Conservation (phyloP, 2,113 vertebrate species). For the Sander vitreus region DNA sequence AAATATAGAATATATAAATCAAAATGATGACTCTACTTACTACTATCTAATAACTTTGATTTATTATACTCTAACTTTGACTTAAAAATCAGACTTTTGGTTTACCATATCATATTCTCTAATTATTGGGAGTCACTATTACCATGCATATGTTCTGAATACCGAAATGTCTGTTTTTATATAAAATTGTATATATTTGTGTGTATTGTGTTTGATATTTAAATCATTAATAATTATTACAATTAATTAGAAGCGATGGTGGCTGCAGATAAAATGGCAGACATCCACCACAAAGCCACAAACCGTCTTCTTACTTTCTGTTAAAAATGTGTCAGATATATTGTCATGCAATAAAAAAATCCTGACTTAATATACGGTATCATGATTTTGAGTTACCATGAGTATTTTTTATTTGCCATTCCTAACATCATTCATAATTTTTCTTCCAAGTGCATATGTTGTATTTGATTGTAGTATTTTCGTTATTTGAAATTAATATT, state of each 20-base stretch:
- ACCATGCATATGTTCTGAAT: neutral
- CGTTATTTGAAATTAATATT: neutral
- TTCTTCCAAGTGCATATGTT: too few relatives aligned
- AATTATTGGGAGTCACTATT: too few relatives aligned
- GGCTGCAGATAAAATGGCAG: neutral
- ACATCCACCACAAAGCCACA: neutral
- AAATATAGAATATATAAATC: neutral
- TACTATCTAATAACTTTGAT: neutral
- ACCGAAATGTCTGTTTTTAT: neutral
- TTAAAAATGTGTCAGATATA: neutral
- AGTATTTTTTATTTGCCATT: neutral
- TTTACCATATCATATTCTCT: neutral
- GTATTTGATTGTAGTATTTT: neutral
- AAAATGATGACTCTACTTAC: neutral
- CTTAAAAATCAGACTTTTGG: neutral
- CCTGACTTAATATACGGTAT: neutral
- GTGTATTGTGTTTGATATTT: neutral
- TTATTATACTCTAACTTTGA: neutral
- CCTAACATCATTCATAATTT: neutral
- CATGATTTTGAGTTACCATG: neutral
- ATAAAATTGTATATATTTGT: neutral
- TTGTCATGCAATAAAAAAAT: neutral
- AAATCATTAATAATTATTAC: neutral
- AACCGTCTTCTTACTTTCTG: too few relatives aligned
- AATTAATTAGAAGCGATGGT: neutral